Base-by-base conservation (phyloP, 1,140 invertebrate genomes). In the Tetragonula clypearis region DNA sequence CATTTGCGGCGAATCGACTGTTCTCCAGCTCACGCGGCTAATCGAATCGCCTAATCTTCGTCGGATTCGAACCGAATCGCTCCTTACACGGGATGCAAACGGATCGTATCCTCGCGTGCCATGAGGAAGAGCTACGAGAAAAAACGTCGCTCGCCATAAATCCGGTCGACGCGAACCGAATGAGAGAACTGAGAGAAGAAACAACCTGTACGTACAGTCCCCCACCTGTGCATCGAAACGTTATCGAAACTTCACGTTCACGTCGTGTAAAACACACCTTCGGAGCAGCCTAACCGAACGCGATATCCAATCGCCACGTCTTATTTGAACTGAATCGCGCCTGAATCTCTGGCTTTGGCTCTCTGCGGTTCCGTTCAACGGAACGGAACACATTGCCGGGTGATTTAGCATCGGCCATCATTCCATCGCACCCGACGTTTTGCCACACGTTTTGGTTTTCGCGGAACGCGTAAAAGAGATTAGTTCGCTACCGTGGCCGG, bases 371-470 rank as follows among this genome's bases (percentile, higher is more conserved):
- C 30, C 30, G n/a, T 49, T 17, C 26, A 30, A 1, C 35, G 60
- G 41, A 41, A 49, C 79, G 30, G 58, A 65, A 65, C 26, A 53
- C 60, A 76, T 74, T 60, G 55, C 79, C 66, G 79, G 23, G 69
- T 89, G 88, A 89, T 89, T 89, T 89, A 89, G 26, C 87, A 89
- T 53, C 87, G 26, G 65, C 87, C 80, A 88, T 89, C 87, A 77
- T 89, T 88, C 84, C 84, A 65, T 69, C 72, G 56, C 68, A 17
- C 79, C 53, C 53, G 87, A 84, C 87, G 62, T 26, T 66, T 53
- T 41, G 41, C 26, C 65, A 35, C 23, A 1, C 30, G 12, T 30
- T 30, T 30, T 17, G 65, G 84, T 86, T 89, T 90, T 90, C 88
- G 86, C 66, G 82, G 88, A 90, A 90, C 79, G 78, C 79, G 71